These are phyloP conservation scores for Mola mola DNA, from an alignment of 2,113 vertebrate species.

Conservation along the genomic window DNA sequence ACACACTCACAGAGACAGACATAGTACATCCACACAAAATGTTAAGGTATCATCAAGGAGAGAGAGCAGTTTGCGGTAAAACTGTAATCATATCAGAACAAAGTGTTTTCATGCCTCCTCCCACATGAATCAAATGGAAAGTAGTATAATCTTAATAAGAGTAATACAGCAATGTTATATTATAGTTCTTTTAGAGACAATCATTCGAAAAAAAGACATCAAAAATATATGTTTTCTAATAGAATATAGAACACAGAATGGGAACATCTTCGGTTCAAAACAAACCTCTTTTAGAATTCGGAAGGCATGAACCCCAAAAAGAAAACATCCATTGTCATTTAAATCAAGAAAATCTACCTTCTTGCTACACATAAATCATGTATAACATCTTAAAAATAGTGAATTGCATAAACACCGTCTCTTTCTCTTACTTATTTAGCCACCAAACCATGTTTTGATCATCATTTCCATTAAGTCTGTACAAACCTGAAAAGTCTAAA, in stretches of 20 bases:
- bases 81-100: constrained; percentile 33
- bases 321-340: constrained; percentile 55
- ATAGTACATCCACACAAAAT: constrained; percentile 45
- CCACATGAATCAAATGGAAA: constrained; percentile 56
- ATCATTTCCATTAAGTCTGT: constrained; percentile 49
- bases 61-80: constrained; percentile 57
- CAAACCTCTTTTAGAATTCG: constrained; percentile 46
- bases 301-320: constrained; percentile 60
- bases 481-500: constrained; percentile 75
- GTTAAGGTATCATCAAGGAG: constrained; percentile 50
- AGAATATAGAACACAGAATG: constrained; percentile 56
- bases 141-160: constrained; percentile 49
- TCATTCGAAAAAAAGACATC: constrained; percentile 67
- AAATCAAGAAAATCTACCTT: constrained; percentile 36
- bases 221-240: constrained; percentile 75
- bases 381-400: constrained; percentile 65
- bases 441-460: constrained; percentile 37
- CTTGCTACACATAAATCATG: constrained; percentile 69
- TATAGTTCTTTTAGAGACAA: constrained; percentile 58
- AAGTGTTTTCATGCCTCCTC: constrained; percentile 31
- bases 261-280: constrained; percentile 43
- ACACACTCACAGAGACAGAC: constrained; percentile 6
- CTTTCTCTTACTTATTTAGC: constrained; percentile 44
- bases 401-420: constrained; percentile 79
- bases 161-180: constrained; percentile 58